These are phyloP conservation scores for Lordiphosa collinella DNA, from an alignment of 1,140 invertebrate species.

Conservation along the genomic window DNA sequence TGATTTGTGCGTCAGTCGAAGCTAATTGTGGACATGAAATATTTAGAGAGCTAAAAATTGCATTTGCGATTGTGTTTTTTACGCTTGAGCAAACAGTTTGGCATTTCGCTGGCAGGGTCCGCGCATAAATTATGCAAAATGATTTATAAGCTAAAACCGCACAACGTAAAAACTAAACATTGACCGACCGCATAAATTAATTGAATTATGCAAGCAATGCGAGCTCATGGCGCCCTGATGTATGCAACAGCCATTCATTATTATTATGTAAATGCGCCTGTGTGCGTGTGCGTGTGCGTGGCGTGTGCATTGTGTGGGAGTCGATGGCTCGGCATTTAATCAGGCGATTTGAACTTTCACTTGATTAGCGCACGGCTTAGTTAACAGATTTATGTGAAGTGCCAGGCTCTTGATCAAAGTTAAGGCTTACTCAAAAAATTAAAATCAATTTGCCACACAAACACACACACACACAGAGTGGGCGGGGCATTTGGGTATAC, in stretches of 20 bases:
- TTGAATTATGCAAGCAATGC: constrained; percentile 63
- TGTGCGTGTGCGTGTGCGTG: constrained; percentile 13
- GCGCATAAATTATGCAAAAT: constrained; percentile 73
- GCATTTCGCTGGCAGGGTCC: neutral
- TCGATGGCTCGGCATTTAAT: constrained; percentile 44
- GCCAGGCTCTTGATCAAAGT: neutral
- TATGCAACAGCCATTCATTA: constrained; percentile 36
- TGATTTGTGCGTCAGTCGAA: constrained; percentile 28
- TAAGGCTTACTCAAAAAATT: constrained; percentile 35
- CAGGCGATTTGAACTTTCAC: constrained; percentile 55
- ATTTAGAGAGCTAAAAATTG: constrained; percentile 27
- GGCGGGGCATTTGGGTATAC: constrained; percentile 12
- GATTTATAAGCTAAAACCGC: constrained; percentile 62
- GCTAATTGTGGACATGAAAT: constrained; percentile 64
- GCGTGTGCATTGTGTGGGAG: constrained; percentile 19
- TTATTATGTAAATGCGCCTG: constrained; percentile 51
- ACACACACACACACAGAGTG: constrained; percentile 5
- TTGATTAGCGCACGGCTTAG: constrained; percentile 58
- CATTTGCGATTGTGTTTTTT: constrained; percentile 45
- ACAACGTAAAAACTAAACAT: constrained; percentile 66
- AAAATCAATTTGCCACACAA: constrained; percentile 58
- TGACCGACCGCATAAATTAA: constrained; percentile 73
- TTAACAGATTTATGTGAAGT: constrained; percentile 53
- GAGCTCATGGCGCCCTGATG: constrained; percentile 3
- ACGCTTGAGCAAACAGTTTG: constrained; percentile 8